Conservation (phyloP, 2,888 invertebrate species). For the Pterostichus madidus region DNA sequence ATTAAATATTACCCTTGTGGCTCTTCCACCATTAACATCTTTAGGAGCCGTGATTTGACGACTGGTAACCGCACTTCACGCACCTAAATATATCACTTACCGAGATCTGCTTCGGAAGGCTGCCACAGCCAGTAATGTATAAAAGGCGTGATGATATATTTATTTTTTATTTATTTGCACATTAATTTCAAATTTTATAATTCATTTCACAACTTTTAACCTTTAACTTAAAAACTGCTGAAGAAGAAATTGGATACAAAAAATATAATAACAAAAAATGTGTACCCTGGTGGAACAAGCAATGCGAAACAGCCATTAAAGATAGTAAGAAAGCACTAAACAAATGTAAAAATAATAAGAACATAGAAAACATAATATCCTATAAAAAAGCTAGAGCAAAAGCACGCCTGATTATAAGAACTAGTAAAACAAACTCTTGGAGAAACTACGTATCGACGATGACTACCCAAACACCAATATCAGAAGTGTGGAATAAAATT, state of each 20-base stretch:
- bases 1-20: too few species aligned
- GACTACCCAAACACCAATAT: background rate
- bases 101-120: too few species aligned
- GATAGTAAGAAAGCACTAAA: conserved; percentile 1
- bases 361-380: conserved; percentile 5
- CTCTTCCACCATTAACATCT: too few species aligned
- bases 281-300: conserved; percentile 13
- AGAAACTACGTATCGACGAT: conserved; percentile 19
- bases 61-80: too few species aligned
- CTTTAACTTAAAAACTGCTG: background rate
- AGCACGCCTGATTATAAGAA: background rate
- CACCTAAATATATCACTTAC: too few species aligned
- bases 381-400: conserved; percentile 3
- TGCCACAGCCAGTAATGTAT: too few species aligned
- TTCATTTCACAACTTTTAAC: too few species aligned
- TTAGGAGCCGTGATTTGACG: too few species aligned
- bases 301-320: too few species aligned
- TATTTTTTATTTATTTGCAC: too few species aligned
- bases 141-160: too few species aligned
- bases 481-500: conserved; percentile 19
- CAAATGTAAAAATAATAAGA: conserved; percentile 4
- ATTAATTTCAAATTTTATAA: too few species aligned
- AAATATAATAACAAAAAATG: conserved; percentile 4
- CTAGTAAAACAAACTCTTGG: conserved; percentile 10
- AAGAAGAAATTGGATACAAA: background rate